phyloP scores from a whole-genome alignment of 1,140 invertebrate genomes.

The Physella acuta region DNA sequence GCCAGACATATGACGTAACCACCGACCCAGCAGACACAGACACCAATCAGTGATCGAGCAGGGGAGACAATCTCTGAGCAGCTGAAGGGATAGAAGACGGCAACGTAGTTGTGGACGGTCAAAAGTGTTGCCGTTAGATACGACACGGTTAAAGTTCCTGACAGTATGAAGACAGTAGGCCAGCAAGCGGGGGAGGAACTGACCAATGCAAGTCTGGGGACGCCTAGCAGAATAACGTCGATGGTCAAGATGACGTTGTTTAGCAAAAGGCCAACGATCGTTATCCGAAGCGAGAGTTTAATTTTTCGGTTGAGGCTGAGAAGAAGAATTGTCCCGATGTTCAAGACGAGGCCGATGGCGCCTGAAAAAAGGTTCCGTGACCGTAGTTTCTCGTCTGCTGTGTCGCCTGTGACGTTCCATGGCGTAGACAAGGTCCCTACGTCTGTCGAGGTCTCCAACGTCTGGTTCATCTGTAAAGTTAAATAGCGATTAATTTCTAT shows the following conservation, averaged over 20 bases:
- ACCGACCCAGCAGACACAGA: not conserved
- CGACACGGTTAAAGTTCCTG: not conserved
- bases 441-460: too few species aligned
- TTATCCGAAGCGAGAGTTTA: not conserved
- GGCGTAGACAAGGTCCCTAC: too few species aligned
- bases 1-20: not conserved
- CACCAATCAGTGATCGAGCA: not conserved
- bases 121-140: not conserved
- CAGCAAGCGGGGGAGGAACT: not conserved
- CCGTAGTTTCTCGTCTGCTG: too few species aligned
- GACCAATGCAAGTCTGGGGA: not conserved
- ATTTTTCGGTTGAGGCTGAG: too few species aligned
- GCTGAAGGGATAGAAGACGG: not conserved
- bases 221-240: not conserved
- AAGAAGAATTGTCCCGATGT: too few species aligned
- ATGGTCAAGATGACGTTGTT: not conserved
- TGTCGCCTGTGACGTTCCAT: too few species aligned
- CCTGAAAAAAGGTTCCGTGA: too few species aligned
- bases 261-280: not conserved
- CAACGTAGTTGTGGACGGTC: not conserved
- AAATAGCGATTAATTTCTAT: too few species aligned
- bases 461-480: too few species aligned
- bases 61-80: not conserved
- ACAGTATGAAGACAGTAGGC: not conserved
- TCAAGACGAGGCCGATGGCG: too few species aligned